Base-by-base conservation (phyloP, 2,888 invertebrate species). In the Microplitis deprimator region DNA sequence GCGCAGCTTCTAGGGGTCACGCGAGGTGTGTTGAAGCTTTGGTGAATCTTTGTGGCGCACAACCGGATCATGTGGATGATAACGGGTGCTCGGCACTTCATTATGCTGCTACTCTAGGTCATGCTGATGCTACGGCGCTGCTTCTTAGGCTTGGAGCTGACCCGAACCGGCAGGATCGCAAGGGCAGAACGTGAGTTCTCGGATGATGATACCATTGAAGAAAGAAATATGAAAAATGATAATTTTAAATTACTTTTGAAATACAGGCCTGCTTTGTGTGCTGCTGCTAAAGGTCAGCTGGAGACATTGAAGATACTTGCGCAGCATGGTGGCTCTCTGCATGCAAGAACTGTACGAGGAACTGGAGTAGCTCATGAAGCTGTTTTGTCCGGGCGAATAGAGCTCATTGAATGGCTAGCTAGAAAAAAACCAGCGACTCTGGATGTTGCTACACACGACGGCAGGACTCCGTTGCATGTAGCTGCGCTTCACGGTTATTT, bases 281-380 rank as follows among this genome's bases (percentile, higher is more conserved):
- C 98, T 1, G 97, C 98, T 76, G 96, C 98, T 6, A 98, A 98
- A 90, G 98, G 99, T 0, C 98, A 98, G 88, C 92, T 97, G 81
- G 96, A 97, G 89, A 96, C 96, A 7, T 91, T 98, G 7, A 94
- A 96, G 82, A 92, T 96, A 83, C 91, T 96, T 40, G 92, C 93
- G 84, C 88, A 89, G 13, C 93, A 94, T 84, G 96, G 95, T 20
- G 97, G 96, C 0, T 97, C 98, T 88, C 91, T 99, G 68, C 98
- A 98, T 96, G 91, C 96, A 75, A 92, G 96, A 80, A 98, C 98
- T 88, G 95, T 97, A 1, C 94, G 97, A 87, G 99, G 99, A 0
- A 99, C 99, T 89, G 92, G 97, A 76, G 97, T 99, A 0, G 91
- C 99, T 38, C 99, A 99, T 88, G 99, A 99, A 90, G 98, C 99